Evolutionary conservation across 2,113 vertebrate genomes (phyloP), one percentile per base, ranked within the genome.

Genomic region (Speoplatyrhinus poulsoni): DNA sequence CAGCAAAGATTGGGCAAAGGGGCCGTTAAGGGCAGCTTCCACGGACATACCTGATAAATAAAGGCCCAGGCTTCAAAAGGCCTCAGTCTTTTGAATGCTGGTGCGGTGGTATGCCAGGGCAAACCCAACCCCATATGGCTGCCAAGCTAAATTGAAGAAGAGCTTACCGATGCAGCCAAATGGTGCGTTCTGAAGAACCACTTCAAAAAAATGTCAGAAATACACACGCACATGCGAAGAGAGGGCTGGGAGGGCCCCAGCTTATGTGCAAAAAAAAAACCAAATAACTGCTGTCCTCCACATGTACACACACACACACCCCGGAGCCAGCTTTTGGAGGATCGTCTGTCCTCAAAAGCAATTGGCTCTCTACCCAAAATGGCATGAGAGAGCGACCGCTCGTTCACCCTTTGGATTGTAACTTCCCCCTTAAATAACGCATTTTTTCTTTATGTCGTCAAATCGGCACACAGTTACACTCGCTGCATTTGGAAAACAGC

Each of bases 111-210:
- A 83, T 82, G 80, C 19, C 12, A 64, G 87, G 81, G 79, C 80
- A 68, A 87, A 85, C 70, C 85, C 85, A 65, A 60, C 60, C 80
- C 69, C 62, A 16, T 58, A 50, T 11, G 76, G 64, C 80, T 80
- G 85, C 85, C 84, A 86, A 87, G 73, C 79, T 88, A 86, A 87
- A 91, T 83, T 83, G 73, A 86, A 87, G 87, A 87, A 84, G 87
- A 89, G 83, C 80, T 82, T 26, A 75, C 80, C 72, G 72, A 84
- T 82, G 71, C 70, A 82, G 86, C 86, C 85, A 85, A 91, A 89
- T 83, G 85, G 91, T 89, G 90, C 87, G 70, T 90, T 91, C 81
- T 77, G 75, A 86, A 87, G 82, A 88, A 90, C 88, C 87, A 89
- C 88, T 89, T 91, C 82, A 90, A 88, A 88, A 26, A 75, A 81